Conservation (phyloP, 2,113 vertebrate genomes). For the Neotoma lepida region DNA sequence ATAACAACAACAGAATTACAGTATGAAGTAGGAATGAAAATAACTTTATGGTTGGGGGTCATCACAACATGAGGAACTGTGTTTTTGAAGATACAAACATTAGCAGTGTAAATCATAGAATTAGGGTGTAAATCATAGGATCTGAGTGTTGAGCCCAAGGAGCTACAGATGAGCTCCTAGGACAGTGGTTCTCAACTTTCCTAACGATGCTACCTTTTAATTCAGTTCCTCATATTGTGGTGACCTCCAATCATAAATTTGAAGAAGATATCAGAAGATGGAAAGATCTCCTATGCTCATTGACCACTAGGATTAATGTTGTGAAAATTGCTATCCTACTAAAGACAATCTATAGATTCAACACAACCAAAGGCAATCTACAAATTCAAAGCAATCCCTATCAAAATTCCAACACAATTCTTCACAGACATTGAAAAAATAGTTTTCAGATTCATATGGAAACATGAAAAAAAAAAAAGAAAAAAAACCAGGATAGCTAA, state of each 20-base stretch:
- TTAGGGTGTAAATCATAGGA: not conserved
- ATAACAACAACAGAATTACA: not conserved
- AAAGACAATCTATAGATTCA: not conserved
- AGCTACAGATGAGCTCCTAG: not conserved
- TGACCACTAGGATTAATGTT: not conserved
- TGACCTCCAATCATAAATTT: not conserved
- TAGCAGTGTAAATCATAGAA: not conserved
- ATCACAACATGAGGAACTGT: not conserved
- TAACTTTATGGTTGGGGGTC: not conserved
- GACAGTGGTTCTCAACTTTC: not conserved
- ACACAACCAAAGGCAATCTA: not conserved
- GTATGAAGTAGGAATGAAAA: not conserved
- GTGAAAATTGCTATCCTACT: not conserved
- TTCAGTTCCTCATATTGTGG: not conserved
- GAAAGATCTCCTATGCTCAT: not conserved
- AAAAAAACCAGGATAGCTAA: not conserved
- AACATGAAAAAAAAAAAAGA: not conserved
- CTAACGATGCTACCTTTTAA: not conserved
- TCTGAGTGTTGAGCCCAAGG: not conserved
- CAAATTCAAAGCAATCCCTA: not conserved
- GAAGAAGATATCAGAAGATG: not conserved
- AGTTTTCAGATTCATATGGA: not conserved
- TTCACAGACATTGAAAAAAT: not conserved
- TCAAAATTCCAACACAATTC: not conserved
- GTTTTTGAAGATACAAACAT: not conserved